phyloP scores from a whole-genome alignment of 2,113 vertebrate genomes.

The Ivindomyrus marchei region DNA sequence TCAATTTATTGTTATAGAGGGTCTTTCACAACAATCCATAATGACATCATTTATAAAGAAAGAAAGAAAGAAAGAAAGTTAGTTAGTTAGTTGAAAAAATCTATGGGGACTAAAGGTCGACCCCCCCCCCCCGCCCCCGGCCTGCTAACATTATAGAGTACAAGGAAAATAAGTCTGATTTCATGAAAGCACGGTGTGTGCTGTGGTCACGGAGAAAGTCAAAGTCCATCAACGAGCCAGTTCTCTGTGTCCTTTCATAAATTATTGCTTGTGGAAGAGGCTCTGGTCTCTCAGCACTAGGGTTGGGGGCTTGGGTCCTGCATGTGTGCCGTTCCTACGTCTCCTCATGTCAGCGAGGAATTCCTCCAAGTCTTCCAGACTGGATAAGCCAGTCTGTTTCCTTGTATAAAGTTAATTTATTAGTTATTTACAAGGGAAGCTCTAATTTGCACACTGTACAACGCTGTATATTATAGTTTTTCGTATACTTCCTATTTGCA shows the following conservation, averaged over 20 bases:
- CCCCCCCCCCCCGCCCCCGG: not conserved
- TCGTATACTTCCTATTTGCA: not conserved
- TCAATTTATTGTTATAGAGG: not conserved
- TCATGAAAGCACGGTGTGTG: not conserved
- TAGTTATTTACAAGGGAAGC: not conserved
- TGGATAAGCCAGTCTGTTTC: not conserved
- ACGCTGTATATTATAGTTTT: not conserved
- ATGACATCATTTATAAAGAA: not conserved
- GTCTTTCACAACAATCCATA: not conserved
- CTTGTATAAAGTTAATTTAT: not conserved
- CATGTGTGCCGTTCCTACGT: not conserved
- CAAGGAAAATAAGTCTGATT: not conserved
- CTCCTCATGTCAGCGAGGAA: not conserved
- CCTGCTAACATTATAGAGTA: not conserved
- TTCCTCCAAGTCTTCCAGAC: not conserved
- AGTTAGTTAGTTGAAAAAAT: not conserved
- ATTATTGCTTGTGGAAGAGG: not conserved
- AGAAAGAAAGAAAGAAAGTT: not conserved
- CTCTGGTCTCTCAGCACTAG: not conserved
- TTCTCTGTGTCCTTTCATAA: not conserved
- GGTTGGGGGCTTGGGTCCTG: not conserved
- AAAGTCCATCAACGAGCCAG: not conserved
- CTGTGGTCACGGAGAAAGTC: not conserved
- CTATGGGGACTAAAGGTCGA: not conserved
- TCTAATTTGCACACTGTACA: not conserved